Conservation (phyloP, 2,797 vertebrate genomes). For the Lutjanus argentimaculatus region DNA sequence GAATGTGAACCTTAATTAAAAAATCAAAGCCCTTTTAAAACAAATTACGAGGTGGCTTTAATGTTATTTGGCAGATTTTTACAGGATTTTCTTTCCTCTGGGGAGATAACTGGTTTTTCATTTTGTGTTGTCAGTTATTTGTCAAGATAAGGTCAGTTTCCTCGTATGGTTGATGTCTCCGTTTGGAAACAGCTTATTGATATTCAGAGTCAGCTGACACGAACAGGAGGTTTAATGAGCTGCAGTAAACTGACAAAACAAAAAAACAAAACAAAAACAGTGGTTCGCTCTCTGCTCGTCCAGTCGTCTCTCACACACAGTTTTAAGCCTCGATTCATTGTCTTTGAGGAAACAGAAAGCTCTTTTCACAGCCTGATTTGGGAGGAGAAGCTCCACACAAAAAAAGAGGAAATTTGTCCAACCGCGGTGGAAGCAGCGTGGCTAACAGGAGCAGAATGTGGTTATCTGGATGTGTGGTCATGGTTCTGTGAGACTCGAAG, state of each 20-base stretch:
- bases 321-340: not conserved
- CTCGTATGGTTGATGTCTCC: not conserved
- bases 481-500: not conserved
- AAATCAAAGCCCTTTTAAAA: not conserved
- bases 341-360: slow-evolving; percentile 20
- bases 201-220: not conserved
- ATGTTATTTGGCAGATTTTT: slow-evolving; percentile 21
- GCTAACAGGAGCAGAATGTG: not conserved
- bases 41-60: not conserved
- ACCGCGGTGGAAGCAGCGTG: not conserved
- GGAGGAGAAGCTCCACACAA: slow-evolving; percentile 18
- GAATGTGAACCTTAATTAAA: slow-evolving; percentile 22
- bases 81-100: slow-evolving; percentile 1
- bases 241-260: not conserved
- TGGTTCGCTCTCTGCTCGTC: not conserved
- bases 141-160: not conserved
- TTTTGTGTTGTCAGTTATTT: slow-evolving; percentile 7
- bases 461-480: not conserved
- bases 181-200: not conserved
- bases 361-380: slow-evolving; percentile 26
- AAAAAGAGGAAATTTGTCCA: slow-evolving; percentile 4
- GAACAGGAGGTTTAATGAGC: not conserved
- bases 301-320: not conserved
- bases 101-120: slow-evolving; percentile 6
- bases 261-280: not conserved